Percentiles rank a stretch among this genome's conserved stretches.
These are phyloP conservation scores for Syrphus vitripennis DNA, from an alignment of 2,888 invertebrate species.

Conservation along the genomic window DNA sequence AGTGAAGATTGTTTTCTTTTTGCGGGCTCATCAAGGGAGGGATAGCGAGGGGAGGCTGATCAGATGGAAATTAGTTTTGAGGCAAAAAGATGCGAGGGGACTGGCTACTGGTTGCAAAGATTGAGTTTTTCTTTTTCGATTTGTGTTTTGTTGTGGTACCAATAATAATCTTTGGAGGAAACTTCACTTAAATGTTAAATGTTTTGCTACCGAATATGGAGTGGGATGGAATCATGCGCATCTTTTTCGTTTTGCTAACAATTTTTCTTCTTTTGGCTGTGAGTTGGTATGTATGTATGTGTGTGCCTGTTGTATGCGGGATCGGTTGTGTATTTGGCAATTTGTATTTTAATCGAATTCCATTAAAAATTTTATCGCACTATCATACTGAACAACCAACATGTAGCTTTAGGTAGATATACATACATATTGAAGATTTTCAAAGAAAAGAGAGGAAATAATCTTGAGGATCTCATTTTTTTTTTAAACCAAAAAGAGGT, in stretches of 20 bases:
- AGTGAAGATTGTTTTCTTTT: constrained; percentile 71
- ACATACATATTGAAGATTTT: not conserved
- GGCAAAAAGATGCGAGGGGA: constrained; percentile 21
- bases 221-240: constrained; percentile 45
- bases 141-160: not conserved
- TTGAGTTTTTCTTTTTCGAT: constrained; percentile 6
- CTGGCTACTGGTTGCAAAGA: constrained; percentile 47
- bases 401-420: too few species aligned
- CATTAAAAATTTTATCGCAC: constrained; percentile 49
- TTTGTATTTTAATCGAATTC: constrained; percentile 70
- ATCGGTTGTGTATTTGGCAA: constrained; percentile 30
- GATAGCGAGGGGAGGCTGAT: constrained; percentile 11
- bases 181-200: constrained; percentile 47
- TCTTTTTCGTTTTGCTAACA: constrained; percentile 22
- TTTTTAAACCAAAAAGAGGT: constrained; percentile 21
- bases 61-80: constrained; percentile 59
- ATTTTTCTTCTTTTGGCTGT: constrained; percentile 22
- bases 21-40: constrained; percentile 21
- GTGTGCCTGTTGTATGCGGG: not conserved
- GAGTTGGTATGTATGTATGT: not conserved
- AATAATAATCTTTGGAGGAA: constrained; percentile 22
- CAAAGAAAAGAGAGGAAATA: not conserved
- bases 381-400: not conserved
- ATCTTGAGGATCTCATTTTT: constrained; percentile 34
- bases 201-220: constrained; percentile 69